A percentile compares a stretch with the other conserved stretches of the same genome.
phyloP scores from a whole-genome alignment of 2,113 vertebrate species.

The Ardeotis arabs region DNA sequence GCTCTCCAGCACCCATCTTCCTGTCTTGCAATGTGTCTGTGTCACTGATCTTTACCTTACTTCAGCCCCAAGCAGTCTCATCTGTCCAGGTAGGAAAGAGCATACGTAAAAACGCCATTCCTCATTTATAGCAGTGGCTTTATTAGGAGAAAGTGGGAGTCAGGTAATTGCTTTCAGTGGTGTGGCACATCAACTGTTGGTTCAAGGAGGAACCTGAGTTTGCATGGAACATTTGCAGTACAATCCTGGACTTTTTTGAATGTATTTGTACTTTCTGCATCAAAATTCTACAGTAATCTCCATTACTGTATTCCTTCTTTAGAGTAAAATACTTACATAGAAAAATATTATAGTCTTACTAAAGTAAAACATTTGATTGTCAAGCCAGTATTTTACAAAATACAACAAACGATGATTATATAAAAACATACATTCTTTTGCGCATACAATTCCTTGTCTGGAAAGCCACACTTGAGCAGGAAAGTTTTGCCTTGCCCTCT shows the following conservation, averaged over 20 bases:
- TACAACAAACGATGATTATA: neutral
- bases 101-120: neutral
- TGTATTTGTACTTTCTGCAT: neutral
- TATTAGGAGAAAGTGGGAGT: neutral
- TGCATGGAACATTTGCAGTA: neutral
- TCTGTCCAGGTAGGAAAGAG: neutral
- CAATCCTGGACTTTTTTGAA: neutral
- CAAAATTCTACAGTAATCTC: neutral
- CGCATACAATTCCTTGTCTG: neutral
- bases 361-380: neutral
- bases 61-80: neutral
- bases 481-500: neutral
- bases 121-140: neutral
- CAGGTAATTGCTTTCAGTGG: neutral
- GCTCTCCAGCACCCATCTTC: neutral
- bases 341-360: neutral
- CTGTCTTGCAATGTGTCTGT: fast-evolving
- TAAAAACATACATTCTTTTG: neutral
- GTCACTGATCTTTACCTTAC: neutral
- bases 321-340: neutral
- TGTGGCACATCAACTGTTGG: neutral
- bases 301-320: neutral
- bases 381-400: neutral
- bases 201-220: neutral
- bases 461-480: neutral